A percentile compares a stretch with the other conserved stretches of the same genome.
Evolutionary conservation across 2,888 invertebrate genomes (phyloP).

Genomic region (Ametastegia equiseti): DNA sequence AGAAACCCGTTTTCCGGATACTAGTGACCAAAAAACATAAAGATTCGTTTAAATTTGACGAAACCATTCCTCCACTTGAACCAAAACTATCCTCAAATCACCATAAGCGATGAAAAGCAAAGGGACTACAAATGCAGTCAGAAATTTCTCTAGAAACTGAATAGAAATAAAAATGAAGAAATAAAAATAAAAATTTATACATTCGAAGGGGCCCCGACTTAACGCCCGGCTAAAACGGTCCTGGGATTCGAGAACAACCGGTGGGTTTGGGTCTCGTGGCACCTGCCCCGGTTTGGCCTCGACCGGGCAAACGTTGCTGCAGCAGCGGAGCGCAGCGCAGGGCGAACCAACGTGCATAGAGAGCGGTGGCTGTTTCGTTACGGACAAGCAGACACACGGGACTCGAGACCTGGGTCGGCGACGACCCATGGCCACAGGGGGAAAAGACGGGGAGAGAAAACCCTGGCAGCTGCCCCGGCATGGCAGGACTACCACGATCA

Average conservation of each 20-base stretch:
- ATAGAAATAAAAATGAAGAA: background rate
- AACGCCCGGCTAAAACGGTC: background rate
- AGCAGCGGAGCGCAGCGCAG: too few species aligned
- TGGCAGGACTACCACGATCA: constrained; percentile 11
- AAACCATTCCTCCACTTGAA: too few species aligned
- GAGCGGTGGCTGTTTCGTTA: constrained; percentile 38
- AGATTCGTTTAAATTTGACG: too few species aligned
- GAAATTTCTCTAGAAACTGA: background rate
- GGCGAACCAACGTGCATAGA: constrained; percentile 36
- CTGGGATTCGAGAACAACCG: constrained; percentile 30
- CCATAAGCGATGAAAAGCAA: too few species aligned
- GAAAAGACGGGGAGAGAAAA: constrained; percentile 31
- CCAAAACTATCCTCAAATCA: too few species aligned
- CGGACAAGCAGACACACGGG: constrained; percentile 43
- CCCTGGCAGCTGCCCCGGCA: constrained; percentile 46
- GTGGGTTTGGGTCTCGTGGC: constrained; percentile 37
- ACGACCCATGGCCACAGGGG: constrained; percentile 31
- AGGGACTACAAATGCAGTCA: background rate
- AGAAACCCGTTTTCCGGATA: too few species aligned
- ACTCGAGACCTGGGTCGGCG: background rate
- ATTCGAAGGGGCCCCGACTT: background rate
- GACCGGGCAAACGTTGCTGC: constrained; percentile 39
- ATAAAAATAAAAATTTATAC: background rate
- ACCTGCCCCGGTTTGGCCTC: constrained; percentile 45
- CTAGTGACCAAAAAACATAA: too few species aligned